Base-by-base conservation (phyloP, 2,113 vertebrate genomes). In the Lophotis ruficrista region DNA sequence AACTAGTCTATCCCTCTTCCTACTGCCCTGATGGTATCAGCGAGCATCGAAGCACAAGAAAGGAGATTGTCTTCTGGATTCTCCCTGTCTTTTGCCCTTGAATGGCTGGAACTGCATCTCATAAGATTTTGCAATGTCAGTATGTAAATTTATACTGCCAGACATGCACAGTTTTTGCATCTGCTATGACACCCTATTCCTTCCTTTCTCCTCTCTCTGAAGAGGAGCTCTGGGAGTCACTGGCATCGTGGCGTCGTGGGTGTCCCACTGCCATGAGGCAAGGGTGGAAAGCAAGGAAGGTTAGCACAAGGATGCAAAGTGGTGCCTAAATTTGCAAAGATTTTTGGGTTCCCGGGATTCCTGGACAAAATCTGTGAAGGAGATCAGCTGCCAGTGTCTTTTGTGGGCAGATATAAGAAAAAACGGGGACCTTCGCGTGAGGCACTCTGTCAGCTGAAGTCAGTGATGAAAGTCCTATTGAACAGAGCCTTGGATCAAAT, bases 401-500 rank as follows among this genome's bases (percentile, higher is more conserved):
- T 76, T 79, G 65, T 87, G 58, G 58, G 37, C 43, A 94, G 62
- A 53, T 61, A 0, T 6, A 64, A 48, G 60, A 79, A 9, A 69
- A 48, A 87, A 76, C 2, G 12, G 81, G 61, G 73, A 87, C 50
- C 82, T 85, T 79, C 0, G 1, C 20, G 0, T n/a, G 35, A 88
- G 66, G 31, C 30, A n/a, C 60, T 87, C 48, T 89, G 65, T 48
- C 65, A 61, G 65, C 1, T 65, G 53, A 91, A 87, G 83, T 83
- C 77, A 73, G 61, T 24, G 69, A 57, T 72, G 73, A 66, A 92
- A 89, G n/a, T 95, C 23, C 77, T 61, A 10, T 72, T 87, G 83
- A 92, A 91, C 96, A 68, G 81, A 73, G n/a, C 23, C 80, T 79
- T 9, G 4, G 70, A 89, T 93, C 35, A 89, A 92, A 76, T 33